A percentile compares a stretch with the other conserved stretches of the same genome.
phyloP scores from a whole-genome alignment of 2,113 vertebrate genomes.

The Corapipo altera region DNA sequence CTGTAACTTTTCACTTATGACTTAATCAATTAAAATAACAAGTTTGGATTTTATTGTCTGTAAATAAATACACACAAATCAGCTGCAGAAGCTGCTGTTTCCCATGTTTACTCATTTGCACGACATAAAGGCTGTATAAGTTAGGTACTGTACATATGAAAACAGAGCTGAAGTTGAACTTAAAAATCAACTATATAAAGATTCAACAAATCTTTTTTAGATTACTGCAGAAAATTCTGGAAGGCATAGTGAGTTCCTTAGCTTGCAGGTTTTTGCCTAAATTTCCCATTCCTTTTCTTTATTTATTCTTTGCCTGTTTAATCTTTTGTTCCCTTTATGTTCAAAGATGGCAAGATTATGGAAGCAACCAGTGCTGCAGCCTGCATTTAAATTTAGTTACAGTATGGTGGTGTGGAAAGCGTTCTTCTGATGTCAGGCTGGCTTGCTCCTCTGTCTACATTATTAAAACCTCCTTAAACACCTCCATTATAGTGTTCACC shows the following conservation, averaged over 20 bases:
- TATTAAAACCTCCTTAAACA: constrained; percentile 53
- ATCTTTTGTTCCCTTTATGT: constrained; percentile 26
- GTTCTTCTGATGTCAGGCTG: not conserved
- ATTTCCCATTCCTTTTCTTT: constrained; percentile 23
- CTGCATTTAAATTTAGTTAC: constrained; percentile 27
- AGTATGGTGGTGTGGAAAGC: not conserved
- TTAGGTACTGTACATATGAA: not conserved
- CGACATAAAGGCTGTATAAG: not conserved
- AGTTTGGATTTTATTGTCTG: constrained; percentile 44
- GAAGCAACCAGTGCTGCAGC: not conserved
- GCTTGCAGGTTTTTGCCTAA: not conserved
- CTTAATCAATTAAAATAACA: constrained; percentile 69
- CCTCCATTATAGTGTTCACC: constrained; percentile 2
- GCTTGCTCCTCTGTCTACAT: not conserved
- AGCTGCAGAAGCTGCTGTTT: constrained; percentile 37
- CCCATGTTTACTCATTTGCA: not conserved
- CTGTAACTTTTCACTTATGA: constrained; percentile 54
- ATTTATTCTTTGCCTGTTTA: not conserved
- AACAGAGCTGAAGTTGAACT: not conserved
- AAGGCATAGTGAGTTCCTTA: not conserved
- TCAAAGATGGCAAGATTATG: not conserved
- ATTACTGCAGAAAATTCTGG: constrained; percentile 17
- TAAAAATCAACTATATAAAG: not conserved
- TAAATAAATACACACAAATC: constrained; percentile 20
- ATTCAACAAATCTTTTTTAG: not conserved